Base-by-base conservation (phyloP, 1,140 invertebrate genomes). In the Apis florea region DNA sequence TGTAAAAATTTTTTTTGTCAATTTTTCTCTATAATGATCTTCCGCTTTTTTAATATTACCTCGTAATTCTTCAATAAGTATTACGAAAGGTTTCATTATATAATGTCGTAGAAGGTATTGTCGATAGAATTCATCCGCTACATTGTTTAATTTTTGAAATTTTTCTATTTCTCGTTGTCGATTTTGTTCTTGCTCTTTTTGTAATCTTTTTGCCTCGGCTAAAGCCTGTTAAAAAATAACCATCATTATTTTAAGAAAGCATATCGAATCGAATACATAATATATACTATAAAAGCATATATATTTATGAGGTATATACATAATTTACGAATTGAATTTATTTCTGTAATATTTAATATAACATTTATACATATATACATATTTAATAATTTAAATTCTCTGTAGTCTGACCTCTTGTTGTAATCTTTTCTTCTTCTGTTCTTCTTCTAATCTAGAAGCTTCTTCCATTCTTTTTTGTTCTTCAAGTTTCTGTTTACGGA, bases 91-190 rank as follows among this genome's bases (percentile, higher is more conserved):
- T 26, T 83, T 63, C 26, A 93, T 61, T 13, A 92, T 68, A 68
- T 86, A 93, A n/a, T 72, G 85, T 76, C 88, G 89, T 49, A 93
- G 56, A 5, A 94, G 85, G 76, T 90, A 90, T 12, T 78, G 88
- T 21, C 85, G 77, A 81, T 92, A 91, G 83, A 93, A 93, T 15
- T 86, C 70, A 49, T 92, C 89, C 0, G 89, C 89, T 58, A 84
- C 76, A 59, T 89, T 76, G 49, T 91, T 90, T 17, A 89, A 19
- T 17, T 77, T 58, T 71, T 82, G 88, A 17, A 79, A 79, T 63
- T 69, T 91, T 77, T 93, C 90, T 8, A 90, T 49, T 69, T 92
- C 90, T 11, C 73, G 64, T 0, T 84, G 66, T 40, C 90, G 89
- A 61, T 81, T 77, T 49, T 80, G 77, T 70, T 93, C 91, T 31